These are phyloP conservation scores for Etia nguti DNA, from an alignment of 2,113 vertebrate species.

Conservation along the genomic window DNA sequence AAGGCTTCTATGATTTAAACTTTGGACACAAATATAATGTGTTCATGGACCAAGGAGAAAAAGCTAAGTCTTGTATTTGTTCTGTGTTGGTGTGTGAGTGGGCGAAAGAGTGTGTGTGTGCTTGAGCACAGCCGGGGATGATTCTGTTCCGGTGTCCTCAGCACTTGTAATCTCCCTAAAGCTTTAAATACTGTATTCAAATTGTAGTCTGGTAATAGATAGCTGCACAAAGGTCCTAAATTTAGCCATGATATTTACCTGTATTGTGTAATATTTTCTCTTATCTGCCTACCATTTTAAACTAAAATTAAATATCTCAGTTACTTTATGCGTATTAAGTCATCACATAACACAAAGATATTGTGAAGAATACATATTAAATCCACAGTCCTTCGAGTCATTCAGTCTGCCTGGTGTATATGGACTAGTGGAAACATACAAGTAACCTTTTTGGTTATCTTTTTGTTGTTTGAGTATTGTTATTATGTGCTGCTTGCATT, in stretches of 20 bases:
- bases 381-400: not conserved
- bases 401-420: not conserved
- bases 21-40: constrained; percentile 27
- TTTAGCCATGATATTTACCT: not conserved
- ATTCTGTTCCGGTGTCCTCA: constrained; percentile 54
- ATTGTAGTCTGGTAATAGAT: constrained; percentile 29
- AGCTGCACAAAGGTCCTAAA: not conserved
- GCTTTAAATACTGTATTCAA: constrained; percentile 65
- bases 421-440: not conserved
- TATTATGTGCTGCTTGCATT: not conserved
- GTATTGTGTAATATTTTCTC: not conserved
- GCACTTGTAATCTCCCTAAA: constrained; percentile 68
- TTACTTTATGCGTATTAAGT: not conserved
- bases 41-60: not conserved
- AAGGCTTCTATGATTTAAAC: not conserved
- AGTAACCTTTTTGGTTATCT: not conserved
- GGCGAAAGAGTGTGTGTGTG: constrained; percentile 38
- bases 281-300: not conserved
- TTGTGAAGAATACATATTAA: not conserved
- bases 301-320: not conserved
- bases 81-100: constrained; percentile 47
- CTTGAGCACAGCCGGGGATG: constrained; percentile 47
- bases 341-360: not conserved
- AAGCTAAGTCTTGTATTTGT: constrained; percentile 24
- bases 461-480: not conserved